Conservation (phyloP, 2,797 vertebrate species). For the Poecile montanus region DNA sequence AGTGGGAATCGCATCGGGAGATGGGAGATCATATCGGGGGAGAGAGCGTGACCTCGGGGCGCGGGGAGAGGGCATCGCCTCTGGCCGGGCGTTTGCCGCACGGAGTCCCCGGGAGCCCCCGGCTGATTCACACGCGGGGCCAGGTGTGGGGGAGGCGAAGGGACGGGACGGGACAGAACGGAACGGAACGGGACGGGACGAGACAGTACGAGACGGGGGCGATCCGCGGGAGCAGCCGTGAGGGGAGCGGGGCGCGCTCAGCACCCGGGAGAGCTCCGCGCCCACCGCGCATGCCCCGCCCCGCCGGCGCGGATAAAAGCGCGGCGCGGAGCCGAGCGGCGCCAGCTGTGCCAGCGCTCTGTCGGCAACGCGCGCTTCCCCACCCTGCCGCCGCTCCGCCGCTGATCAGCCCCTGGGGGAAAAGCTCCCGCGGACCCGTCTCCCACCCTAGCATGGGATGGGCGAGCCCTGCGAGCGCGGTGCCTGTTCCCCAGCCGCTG, state of each 20-base stretch:
- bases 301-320: slow-evolving; percentile 16
- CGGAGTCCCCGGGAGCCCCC: not conserved
- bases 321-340: not conserved
- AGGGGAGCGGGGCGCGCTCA: not conserved
- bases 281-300: slow-evolving; percentile 19
- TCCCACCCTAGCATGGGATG: slow-evolving; percentile 56
- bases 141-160: no score
- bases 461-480: slow-evolving; percentile 40
- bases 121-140: not conserved
- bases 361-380: fast-evolving
- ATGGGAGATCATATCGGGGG: not conserved
- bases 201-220: not conserved
- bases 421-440: not conserved
- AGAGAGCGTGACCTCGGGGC: no score
- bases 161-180: not conserved
- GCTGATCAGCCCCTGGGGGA: not conserved
- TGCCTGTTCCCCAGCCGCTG: slow-evolving; percentile 26
- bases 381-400: not conserved
- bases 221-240: not conserved
- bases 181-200: no score
- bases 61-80: not conserved
- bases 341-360: fast-evolving
- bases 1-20: not conserved
- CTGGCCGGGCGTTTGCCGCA: no score
- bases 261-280: slow-evolving; percentile 47